These are phyloP conservation scores for Berghia stephanieae DNA, from an alignment of 1,140 invertebrate genomes.

Conservation along the genomic window DNA sequence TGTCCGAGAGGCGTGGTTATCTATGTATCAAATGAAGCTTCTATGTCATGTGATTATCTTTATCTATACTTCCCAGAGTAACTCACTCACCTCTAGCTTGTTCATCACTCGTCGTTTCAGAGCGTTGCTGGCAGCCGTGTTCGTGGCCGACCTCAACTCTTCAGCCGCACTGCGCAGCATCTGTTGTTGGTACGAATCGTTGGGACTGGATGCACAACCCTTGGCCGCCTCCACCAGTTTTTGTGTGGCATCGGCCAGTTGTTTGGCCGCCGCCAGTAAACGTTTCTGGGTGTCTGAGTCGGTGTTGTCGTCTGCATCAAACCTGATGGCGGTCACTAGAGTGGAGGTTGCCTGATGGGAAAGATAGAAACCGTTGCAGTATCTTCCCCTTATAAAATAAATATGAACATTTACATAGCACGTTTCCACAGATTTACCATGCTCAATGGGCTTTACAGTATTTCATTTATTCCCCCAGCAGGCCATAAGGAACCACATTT, in stretches of 20 bases:
- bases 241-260: slow-evolving; percentile 94
- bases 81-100: slow-evolving; percentile 73
- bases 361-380: not conserved
- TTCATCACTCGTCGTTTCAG: slow-evolving; percentile 82
- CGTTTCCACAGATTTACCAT: no score
- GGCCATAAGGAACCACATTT: no score
- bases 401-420: no score
- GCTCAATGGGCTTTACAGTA: no score
- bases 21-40: no score
- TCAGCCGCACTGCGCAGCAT: slow-evolving; percentile 88
- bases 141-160: slow-evolving; percentile 88
- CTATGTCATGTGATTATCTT: no score
- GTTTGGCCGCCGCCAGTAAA: slow-evolving; percentile 83
- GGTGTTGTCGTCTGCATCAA: slow-evolving; percentile 86
- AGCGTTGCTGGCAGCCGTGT: slow-evolving; percentile 80
- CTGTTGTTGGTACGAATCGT: slow-evolving; percentile 85
- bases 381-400: no score
- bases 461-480: no score
- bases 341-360: slow-evolving; percentile 82
- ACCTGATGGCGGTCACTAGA: slow-evolving; percentile 91
- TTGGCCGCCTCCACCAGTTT: slow-evolving; percentile 96
- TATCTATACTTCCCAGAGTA: no score
- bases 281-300: slow-evolving; percentile 90
- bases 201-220: slow-evolving; percentile 72
- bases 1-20: no score